These are phyloP conservation scores for Syrmaticus mikado DNA, from an alignment of 2,113 vertebrate species.

Conservation along the genomic window DNA sequence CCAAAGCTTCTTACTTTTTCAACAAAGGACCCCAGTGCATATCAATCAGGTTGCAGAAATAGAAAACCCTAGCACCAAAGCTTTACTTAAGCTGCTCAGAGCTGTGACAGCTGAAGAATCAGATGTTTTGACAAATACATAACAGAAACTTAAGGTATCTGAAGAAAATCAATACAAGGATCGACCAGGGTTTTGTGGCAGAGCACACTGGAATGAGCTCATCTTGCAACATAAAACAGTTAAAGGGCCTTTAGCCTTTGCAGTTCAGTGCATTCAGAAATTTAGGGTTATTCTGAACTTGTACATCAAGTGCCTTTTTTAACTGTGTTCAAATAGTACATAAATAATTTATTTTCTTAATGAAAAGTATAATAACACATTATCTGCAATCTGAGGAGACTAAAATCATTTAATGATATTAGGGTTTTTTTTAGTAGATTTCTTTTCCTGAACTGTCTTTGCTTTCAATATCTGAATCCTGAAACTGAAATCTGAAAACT, in stretches of 20 bases:
- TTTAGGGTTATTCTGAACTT: neutral
- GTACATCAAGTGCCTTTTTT: neutral
- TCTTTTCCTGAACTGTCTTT: neutral
- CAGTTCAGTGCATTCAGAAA: neutral
- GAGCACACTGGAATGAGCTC: neutral
- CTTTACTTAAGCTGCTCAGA: neutral
- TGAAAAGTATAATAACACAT: neutral
- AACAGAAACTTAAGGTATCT: neutral
- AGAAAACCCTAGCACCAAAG: neutral
- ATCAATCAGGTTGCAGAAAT: neutral
- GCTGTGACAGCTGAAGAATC: neutral
- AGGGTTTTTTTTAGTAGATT: fast-evolving
- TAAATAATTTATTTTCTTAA: neutral
- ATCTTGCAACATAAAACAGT: neutral
- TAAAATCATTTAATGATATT: neutral
- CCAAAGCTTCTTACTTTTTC: neutral
- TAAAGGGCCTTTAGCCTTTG: neutral
- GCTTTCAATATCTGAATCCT: neutral
- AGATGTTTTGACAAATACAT: neutral
- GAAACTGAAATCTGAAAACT: neutral
- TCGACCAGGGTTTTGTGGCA: neutral
- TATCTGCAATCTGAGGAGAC: neutral
- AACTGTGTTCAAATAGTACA: neutral
- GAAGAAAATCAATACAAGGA: neutral
- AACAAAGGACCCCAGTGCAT: neutral